Conservation (phyloP, 2,113 vertebrate species). For the Anseranas semipalmata region DNA sequence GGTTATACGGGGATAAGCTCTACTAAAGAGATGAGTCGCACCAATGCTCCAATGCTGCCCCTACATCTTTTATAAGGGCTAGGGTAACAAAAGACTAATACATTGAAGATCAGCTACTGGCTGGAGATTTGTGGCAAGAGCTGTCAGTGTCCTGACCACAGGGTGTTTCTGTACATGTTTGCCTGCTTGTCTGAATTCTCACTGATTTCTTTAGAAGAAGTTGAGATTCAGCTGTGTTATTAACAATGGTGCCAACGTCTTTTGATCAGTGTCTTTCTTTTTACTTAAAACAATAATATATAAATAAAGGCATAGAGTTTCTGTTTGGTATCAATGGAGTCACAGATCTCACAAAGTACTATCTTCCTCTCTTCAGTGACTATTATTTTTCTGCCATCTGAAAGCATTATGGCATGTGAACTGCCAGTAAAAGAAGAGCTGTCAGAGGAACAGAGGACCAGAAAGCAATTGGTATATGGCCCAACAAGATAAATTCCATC, state of each 20-base stretch:
- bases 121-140: background rate
- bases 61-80: background rate
- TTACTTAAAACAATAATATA: background rate
- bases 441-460: background rate
- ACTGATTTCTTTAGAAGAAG: background rate
- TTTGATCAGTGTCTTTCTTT: background rate
- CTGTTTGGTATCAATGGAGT: background rate
- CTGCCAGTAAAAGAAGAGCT: background rate
- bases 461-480: background rate
- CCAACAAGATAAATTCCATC: background rate
- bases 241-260: background rate
- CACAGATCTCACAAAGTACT: background rate
- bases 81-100: background rate
- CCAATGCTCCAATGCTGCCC: background rate
- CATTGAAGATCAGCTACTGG: background rate
- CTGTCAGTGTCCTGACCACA: background rate
- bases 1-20: background rate
- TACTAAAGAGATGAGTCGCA: background rate
- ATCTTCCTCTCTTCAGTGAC: accelerated
- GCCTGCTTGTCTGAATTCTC: background rate
- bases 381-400: background rate
- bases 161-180: background rate
- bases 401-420: background rate
- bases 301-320: accelerated
- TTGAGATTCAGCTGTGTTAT: background rate